Evolutionary conservation across 2,888 invertebrate species (phyloP).

Genomic region (Papilio elwesi): DNA sequence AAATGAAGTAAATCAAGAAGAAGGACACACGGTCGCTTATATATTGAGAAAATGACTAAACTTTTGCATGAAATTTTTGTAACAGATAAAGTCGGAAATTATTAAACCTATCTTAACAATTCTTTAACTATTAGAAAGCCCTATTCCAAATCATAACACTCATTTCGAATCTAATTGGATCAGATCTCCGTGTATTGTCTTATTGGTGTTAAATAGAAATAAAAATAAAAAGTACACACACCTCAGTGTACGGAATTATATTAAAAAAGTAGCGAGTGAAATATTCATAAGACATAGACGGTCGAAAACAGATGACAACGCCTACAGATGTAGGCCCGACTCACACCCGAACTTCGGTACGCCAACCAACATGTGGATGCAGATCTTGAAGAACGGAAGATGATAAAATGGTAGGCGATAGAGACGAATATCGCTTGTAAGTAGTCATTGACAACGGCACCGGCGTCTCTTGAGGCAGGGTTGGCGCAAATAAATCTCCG

Average conservation of each 20-base stretch:
- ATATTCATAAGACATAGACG: slow-evolving; percentile 23
- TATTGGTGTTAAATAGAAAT: neutral
- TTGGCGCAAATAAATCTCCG: slow-evolving; percentile 63
- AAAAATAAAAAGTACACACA: neutral
- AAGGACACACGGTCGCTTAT: neutral
- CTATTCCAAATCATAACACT: too few relatives aligned
- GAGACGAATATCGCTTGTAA: slow-evolving; percentile 53
- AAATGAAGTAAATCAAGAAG: slow-evolving; percentile 8
- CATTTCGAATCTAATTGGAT: too few relatives aligned
- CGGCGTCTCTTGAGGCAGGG: slow-evolving; percentile 66
- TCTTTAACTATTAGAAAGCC: too few relatives aligned
- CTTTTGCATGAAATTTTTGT: too few relatives aligned
- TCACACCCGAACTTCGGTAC: slow-evolving; percentile 26
- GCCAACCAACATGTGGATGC: slow-evolving; percentile 3
- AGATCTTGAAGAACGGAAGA: slow-evolving; percentile 5
- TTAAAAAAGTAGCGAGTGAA: neutral
- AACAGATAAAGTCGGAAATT: too few relatives aligned
- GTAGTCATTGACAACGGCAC: slow-evolving; percentile 54
- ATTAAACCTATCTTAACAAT: too few relatives aligned
- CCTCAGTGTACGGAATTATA: neutral
- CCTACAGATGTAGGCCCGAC: slow-evolving; percentile 10
- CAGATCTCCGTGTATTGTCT: too few relatives aligned
- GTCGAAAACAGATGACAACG: slow-evolving; percentile 17
- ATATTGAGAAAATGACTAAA: too few relatives aligned
- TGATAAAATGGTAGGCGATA: slow-evolving; percentile 41